Base-by-base conservation (phyloP, 1,140 invertebrate genomes). In the Bombus turneri region DNA sequence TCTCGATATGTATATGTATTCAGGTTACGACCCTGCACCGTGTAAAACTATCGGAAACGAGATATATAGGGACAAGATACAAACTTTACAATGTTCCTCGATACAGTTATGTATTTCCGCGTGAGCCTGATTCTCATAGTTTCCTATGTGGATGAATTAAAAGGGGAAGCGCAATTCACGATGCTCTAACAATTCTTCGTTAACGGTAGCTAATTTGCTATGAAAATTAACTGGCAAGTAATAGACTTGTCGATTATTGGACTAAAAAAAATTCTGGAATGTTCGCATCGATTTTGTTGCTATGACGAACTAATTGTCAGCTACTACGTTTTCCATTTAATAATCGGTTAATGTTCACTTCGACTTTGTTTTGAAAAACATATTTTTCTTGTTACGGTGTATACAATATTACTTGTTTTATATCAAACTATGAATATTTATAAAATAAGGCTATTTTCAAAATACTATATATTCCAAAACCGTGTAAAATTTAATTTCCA, bases 11-110 rank as follows among this genome's bases (percentile, higher is more conserved):
- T 78, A 66, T 68, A 22, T n/a, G 12, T 31, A 43, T 79, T 72
- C 66, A 31, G 73, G 22, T 71, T 71, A 34, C 53, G 75, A 71
- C 31, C 47, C 76, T 68, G 43, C 41, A 62, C 71, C 25, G 31
- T n/a, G 76, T 72, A 69, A 85, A 85, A 85, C 76, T 80, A 85
- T 85, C 66, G 83, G 39, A 59, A 72, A 34, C 9, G 76, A 47
- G 53, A 80, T 69, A 59, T 25, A 37, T 25, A 41, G 22, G 22
- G 8, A 4, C 64, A 37, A 34, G 64, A 28, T 69, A 66, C 10
- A 34, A 77, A 83, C 82, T 83, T 83, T 57, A 41, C 74, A 34
- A 69, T 69, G n/a, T 41, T 18, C 12, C n/a, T 69, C 71, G 81
- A 77, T 83, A 31, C 43, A 31, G 15, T 68, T 31, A 73, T 18